phyloP scores from a whole-genome alignment of 2,888 invertebrate genomes.

The Drosophila antonietae region DNA sequence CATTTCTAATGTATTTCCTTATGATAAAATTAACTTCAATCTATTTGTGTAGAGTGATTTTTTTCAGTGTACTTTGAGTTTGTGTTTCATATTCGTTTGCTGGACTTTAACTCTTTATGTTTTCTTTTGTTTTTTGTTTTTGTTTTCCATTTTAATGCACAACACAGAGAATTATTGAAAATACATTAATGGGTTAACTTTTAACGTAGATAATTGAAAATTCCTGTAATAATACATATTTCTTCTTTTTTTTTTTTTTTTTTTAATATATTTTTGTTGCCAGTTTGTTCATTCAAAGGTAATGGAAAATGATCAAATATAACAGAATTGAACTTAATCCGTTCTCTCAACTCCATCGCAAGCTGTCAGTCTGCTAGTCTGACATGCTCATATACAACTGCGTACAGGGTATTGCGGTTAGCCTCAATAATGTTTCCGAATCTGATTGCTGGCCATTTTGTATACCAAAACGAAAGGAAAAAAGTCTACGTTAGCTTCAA shows the following conservation, averaged over 20 bases:
- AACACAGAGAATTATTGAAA: conserved; percentile 3
- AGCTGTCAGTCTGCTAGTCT: not conserved
- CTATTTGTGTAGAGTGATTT: not conserved
- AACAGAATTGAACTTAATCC: not conserved
- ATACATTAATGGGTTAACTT: not conserved
- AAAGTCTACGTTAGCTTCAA: not conserved
- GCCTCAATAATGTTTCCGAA: not conserved
- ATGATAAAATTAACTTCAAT: not conserved
- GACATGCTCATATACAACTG: not conserved
- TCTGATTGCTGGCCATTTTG: not conserved
- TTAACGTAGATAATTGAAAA: conserved; percentile 1
- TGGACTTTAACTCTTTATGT: not conserved
- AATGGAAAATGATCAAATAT: not conserved
- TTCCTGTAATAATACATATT: not conserved
- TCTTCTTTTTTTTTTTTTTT: not conserved
- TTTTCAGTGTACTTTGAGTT: not conserved
- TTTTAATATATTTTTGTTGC: too few relatives aligned
- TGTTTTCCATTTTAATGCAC: not conserved
- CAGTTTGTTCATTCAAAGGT: not conserved
- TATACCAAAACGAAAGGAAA: not conserved
- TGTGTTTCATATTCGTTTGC: not conserved
- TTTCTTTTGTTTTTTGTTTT: not conserved
- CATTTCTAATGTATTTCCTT: too few relatives aligned
- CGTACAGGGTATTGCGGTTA: conserved; percentile 1
- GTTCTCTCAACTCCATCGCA: not conserved